These are phyloP conservation scores for Pyrocephalus nanus DNA, from an alignment of 2,797 vertebrate genomes.

Conservation along the genomic window DNA sequence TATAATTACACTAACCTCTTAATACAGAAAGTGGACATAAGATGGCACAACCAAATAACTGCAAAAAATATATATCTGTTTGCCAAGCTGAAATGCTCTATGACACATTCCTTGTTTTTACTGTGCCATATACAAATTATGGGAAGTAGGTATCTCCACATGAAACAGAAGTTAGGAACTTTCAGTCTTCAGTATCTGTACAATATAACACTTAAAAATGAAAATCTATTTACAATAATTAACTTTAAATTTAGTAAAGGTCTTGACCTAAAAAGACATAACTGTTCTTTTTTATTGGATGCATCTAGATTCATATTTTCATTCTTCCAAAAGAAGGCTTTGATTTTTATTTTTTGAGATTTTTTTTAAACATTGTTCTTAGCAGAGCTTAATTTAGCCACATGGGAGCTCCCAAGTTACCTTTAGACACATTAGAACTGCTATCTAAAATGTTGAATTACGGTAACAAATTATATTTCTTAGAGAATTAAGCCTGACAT, in stretches of 20 bases:
- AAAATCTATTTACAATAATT: background rate
- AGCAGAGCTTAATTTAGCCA: background rate
- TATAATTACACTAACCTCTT: background rate
- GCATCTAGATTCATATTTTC: background rate
- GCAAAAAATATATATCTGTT: fast-evolving
- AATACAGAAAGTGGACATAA: background rate
- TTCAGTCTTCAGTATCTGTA: background rate
- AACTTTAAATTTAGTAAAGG: background rate
- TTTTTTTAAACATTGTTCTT: background rate
- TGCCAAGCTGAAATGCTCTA: background rate
- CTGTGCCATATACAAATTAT: background rate
- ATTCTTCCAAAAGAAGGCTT: background rate
- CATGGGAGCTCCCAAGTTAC: background rate
- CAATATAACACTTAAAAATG: background rate
- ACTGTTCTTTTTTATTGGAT: background rate
- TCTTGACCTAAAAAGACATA: background rate
- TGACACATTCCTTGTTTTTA: background rate
- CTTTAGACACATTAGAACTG: background rate
- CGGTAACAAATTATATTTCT: background rate
- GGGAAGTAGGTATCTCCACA: background rate
- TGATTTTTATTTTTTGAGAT: background rate
- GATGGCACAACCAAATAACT: background rate
- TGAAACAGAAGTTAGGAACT: background rate
- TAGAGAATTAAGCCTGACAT: background rate
- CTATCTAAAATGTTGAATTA: background rate